phyloP scores from a whole-genome alignment of 1,140 invertebrate genomes.

The Bombus sibiricus region DNA sequence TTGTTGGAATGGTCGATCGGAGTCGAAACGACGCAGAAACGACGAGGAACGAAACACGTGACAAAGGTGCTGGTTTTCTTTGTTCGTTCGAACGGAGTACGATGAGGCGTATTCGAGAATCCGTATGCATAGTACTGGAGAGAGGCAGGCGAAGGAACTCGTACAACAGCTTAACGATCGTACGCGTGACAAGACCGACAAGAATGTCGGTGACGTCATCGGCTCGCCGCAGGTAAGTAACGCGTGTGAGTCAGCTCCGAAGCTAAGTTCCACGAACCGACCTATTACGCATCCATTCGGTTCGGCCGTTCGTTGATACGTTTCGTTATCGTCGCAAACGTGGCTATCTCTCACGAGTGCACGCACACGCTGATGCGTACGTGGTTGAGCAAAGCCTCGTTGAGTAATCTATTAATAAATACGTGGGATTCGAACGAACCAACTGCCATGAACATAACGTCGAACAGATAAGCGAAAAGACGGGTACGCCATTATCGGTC shows the following conservation, averaged over 20 bases:
- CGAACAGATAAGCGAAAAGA: neutral
- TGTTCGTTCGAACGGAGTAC: neutral
- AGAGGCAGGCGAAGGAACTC: conserved; percentile 53
- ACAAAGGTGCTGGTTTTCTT: neutral
- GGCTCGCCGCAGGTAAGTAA: conserved; percentile 45
- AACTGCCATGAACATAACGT: conserved; percentile 9
- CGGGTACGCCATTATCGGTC: neutral
- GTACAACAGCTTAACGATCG: conserved; percentile 66
- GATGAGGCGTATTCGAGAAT: conserved; percentile 13
- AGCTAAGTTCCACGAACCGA: conserved; percentile 44
- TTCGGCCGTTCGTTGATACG: conserved; percentile 9
- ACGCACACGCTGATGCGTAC: neutral
- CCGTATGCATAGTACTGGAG: conserved; percentile 18
- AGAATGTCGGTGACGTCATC: conserved; percentile 66
- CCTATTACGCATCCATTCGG: neutral
- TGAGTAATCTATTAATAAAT: conserved; percentile 49
- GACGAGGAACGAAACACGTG: neutral
- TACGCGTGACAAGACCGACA: conserved; percentile 62
- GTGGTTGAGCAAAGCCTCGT: neutral
- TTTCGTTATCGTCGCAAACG: neutral
- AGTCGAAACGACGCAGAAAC: neutral
- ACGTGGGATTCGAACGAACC: conserved; percentile 6
- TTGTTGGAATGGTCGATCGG: neutral
- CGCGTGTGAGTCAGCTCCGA: conserved; percentile 43
- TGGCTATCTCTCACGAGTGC: neutral